Percentiles rank a stretch among this genome's conserved stretches.
Evolutionary conservation across 2,888 invertebrate genomes (phyloP).

Genomic region (Epsilonema sp.): DNA sequence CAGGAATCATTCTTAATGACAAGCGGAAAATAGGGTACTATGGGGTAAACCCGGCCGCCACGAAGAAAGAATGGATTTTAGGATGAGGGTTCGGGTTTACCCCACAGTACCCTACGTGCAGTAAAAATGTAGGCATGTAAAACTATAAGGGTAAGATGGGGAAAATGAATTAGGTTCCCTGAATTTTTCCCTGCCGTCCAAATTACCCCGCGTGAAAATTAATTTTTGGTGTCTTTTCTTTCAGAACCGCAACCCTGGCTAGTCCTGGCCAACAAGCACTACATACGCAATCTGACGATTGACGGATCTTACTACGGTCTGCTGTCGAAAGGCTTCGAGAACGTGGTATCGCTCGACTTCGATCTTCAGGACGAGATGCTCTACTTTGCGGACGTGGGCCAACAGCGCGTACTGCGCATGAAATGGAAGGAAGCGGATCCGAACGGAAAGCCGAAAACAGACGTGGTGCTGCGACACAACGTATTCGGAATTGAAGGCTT

Average conservation of each 20-base stretch:
- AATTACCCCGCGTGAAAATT: too few relatives aligned
- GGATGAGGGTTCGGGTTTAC: too few relatives aligned
- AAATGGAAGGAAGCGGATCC: constrained; percentile 18
- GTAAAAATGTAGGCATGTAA: too few relatives aligned
- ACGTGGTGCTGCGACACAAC: constrained; percentile 70
- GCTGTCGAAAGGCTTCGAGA: constrained; percentile 79
- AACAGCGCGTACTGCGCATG: constrained; percentile 22
- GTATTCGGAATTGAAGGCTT: constrained; percentile 92
- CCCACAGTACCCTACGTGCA: too few relatives aligned
- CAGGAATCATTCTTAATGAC: too few relatives aligned
- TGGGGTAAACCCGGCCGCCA: too few relatives aligned
- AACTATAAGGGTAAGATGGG: too few relatives aligned
- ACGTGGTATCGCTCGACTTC: constrained; percentile 86
- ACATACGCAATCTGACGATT: constrained; percentile 78
- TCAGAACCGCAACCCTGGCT: constrained; percentile 52
- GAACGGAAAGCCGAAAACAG: constrained; percentile 36
- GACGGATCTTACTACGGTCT: constrained; percentile 66
- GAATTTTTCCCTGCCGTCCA: too few relatives aligned
- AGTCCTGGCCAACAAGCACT: constrained; percentile 88
- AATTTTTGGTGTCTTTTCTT: too few relatives aligned
- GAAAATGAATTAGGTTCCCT: too few relatives aligned
- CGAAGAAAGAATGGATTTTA: too few relatives aligned
- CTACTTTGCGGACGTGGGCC: constrained; percentile 74
- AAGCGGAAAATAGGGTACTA: too few relatives aligned
- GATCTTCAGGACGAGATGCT: constrained; percentile 61